These are phyloP conservation scores for Pedionomus torquatus DNA, from an alignment of 2,113 vertebrate species.

Conservation along the genomic window DNA sequence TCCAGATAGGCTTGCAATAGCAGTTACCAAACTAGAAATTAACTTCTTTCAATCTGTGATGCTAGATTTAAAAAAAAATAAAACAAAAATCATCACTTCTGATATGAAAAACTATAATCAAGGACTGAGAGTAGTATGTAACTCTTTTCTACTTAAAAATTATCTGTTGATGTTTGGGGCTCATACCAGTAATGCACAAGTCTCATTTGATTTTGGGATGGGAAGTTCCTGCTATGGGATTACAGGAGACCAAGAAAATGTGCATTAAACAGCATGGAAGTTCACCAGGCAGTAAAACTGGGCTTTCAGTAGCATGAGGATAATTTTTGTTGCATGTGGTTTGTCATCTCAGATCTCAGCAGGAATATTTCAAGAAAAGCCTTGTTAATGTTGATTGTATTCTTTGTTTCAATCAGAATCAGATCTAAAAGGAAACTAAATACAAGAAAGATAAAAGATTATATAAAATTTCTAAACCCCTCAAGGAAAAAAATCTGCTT, in stretches of 20 bases:
- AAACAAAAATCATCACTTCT: neutral
- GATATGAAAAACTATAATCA: neutral
- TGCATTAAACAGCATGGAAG: neutral
- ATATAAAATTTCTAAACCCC: neutral
- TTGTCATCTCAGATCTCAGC: slow-evolving; percentile 14
- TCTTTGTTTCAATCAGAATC: neutral
- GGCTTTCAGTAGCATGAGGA: neutral
- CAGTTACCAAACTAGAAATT: neutral
- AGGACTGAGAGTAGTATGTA: neutral
- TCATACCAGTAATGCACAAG: neutral
- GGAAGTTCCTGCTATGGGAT: neutral
- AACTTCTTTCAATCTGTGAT: neutral
- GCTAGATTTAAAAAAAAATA: neutral
- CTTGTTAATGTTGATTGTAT: neutral
- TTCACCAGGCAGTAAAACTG: neutral
- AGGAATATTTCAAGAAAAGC: slow-evolving; percentile 3
- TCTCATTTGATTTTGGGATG: neutral
- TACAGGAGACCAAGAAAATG: neutral
- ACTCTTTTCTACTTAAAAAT: neutral
- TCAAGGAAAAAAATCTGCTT: neutral
- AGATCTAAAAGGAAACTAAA: neutral
- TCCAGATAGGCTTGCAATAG: neutral
- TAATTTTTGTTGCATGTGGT: neutral
- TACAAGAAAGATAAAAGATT: neutral
- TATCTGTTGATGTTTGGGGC: neutral